Evolutionary conservation across 2,113 vertebrate genomes (phyloP).

Genomic region (Thamnaconus septentrionalis): DNA sequence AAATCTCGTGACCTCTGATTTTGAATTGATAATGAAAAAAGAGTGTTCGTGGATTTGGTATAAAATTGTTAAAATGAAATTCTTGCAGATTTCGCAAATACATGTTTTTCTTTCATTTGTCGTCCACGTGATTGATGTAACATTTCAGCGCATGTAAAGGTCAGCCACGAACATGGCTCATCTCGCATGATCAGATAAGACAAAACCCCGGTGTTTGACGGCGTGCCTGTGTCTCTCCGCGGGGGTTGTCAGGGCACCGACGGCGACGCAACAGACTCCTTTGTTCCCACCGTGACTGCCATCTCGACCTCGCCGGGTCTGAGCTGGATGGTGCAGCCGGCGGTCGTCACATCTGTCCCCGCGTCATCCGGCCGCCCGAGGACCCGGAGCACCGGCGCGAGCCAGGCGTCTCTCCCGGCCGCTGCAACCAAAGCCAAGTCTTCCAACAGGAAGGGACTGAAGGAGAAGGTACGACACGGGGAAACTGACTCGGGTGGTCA

Average conservation of each 20-base stretch:
- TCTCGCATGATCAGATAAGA: slow-evolving; percentile 21
- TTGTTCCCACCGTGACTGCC: slow-evolving; percentile 86
- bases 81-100: background rate
- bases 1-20: slow-evolving; percentile 43
- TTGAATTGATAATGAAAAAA: slow-evolving; percentile 8
- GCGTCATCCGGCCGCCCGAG: slow-evolving; percentile 78
- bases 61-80: background rate
- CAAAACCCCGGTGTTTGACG: slow-evolving; percentile 22
- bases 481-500: too few species aligned
- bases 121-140: slow-evolving; percentile 32
- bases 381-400: slow-evolving; percentile 62
- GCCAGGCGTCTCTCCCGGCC: slow-evolving; percentile 62
- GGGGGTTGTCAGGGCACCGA: slow-evolving; percentile 77
- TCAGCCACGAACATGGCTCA: slow-evolving; percentile 18
- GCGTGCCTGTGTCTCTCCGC: slow-evolving; percentile 17
- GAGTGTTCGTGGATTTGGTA: background rate
- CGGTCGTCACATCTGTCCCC: slow-evolving; percentile 79
- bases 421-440: slow-evolving; percentile 75
- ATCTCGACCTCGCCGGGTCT: slow-evolving; percentile 85
- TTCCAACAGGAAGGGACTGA: slow-evolving; percentile 81
- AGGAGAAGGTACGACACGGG: slow-evolving; percentile 81
- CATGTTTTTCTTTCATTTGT: slow-evolving; percentile 8
- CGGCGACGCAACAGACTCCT: slow-evolving; percentile 75
- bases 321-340: slow-evolving; percentile 86
- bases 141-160: slow-evolving; percentile 45